Evolutionary conservation across 2,888 invertebrate species (phyloP).

Genomic region (Eupithecia tripunctaria): DNA sequence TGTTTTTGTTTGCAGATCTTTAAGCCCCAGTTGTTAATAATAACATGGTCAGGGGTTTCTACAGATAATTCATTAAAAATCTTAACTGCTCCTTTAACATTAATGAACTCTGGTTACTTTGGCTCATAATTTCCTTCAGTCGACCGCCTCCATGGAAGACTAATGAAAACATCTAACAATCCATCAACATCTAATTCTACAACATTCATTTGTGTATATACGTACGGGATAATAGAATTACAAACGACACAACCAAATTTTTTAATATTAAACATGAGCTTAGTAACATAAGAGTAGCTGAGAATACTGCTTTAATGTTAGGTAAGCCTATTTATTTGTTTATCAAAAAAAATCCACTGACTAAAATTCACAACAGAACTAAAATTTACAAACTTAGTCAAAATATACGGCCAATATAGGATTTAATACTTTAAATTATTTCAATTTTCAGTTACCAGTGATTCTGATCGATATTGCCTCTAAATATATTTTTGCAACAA

Average conservation of each 20-base stretch:
- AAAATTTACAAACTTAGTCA: no score
- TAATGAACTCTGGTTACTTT: conserved; percentile 70
- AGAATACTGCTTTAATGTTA: background rate
- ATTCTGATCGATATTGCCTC: no score
- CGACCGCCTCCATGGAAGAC: conserved; percentile 79
- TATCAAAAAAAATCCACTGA: no score
- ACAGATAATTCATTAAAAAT: conserved; percentile 8
- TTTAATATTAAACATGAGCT: conserved; percentile 14
- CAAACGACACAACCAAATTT: conserved; percentile 67
- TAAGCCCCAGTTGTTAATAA: background rate
- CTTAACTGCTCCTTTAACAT: conserved; percentile 57
- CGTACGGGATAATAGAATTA: conserved; percentile 55
- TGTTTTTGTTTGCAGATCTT: background rate
- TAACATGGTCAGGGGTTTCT: conserved; percentile 3
- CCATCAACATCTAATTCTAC: conserved; percentile 55
- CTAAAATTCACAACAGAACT: no score
- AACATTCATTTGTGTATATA: conserved; percentile 65
- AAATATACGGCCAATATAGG: no score
- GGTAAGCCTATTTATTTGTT: background rate
- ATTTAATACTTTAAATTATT: no score
- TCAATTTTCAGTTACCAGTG: no score
- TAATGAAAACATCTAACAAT: conserved; percentile 57
- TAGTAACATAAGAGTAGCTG: background rate
- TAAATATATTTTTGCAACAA: no score
- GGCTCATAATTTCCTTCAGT: conserved; percentile 69